Percentiles rank a stretch among this genome's conserved stretches.
Conservation (phyloP, 2,888 invertebrate genomes). For the Synanthedon formicaeformis region DNA sequence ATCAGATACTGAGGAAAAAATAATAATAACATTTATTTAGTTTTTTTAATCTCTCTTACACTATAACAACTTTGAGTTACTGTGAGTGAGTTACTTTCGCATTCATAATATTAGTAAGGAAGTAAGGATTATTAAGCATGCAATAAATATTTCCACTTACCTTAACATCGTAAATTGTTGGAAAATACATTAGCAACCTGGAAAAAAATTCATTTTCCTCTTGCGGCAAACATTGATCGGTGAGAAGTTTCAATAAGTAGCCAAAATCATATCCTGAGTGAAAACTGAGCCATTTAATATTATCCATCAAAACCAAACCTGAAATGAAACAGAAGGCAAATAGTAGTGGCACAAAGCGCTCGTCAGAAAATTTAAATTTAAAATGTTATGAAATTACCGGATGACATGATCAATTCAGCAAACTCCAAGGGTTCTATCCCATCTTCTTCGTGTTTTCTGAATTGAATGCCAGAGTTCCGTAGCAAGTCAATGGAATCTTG, state of each 20-base stretch:
- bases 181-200: conserved; percentile 92
- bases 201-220: conserved; percentile 98
- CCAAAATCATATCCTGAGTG: conserved; percentile 99
- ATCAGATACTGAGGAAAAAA: conserved; percentile 81
- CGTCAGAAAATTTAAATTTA: no score
- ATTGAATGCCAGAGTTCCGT: conserved; percentile 96
- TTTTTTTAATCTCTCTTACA: not conserved
- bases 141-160: conserved; percentile 41
- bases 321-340: conserved; percentile 10
- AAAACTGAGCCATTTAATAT: conserved; percentile 98
- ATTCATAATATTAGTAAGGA: no score
- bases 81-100: no score
- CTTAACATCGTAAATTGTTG: conserved; percentile 98
- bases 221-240: conserved; percentile 93
- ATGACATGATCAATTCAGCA: conserved; percentile 97
- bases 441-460: conserved; percentile 98
- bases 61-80: conserved; percentile 9
- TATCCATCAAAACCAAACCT: conserved; percentile 94
- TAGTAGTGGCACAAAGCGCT: no score
- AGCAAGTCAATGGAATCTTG: conserved; percentile 98
- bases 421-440: conserved; percentile 98
- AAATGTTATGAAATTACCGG: conserved; percentile 64
- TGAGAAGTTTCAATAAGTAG: conserved; percentile 93
- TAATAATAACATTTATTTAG: not conserved
- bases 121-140: no score